Conservation (phyloP, 1,140 invertebrate species). For the Zaprionus tsacasi region DNA sequence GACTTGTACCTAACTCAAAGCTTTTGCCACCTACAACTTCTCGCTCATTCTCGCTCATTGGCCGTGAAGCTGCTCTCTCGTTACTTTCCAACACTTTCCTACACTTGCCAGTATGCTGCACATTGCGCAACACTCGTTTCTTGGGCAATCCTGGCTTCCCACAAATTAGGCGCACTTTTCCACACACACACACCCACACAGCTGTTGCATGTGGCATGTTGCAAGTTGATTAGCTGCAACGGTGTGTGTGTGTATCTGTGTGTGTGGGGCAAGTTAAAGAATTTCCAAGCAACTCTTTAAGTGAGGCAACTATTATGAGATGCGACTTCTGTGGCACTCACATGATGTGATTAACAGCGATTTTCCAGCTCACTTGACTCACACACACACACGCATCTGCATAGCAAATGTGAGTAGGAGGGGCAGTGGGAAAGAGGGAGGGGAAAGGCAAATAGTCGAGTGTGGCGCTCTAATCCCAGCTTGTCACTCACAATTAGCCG, state of each 20-base stretch:
- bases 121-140: neutral
- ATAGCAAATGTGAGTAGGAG: slow-evolving; percentile 7
- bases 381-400: slow-evolving; percentile 37
- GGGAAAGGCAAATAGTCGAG: slow-evolving; percentile 8
- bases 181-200: neutral
- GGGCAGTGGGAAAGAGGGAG: neutral
- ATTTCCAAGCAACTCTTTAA: slow-evolving; percentile 11
- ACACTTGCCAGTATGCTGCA: neutral
- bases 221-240: slow-evolving; percentile 70
- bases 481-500: slow-evolving; percentile 78
- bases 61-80: neutral
- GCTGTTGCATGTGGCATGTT: slow-evolving; percentile 4
- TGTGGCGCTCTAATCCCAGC: slow-evolving; percentile 35
- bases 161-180: slow-evolving; percentile 72
- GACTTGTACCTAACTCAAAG: neutral
- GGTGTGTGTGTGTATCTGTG: neutral
- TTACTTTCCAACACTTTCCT: neutral
- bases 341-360: slow-evolving; percentile 46
- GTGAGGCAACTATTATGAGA: slow-evolving; percentile 24
- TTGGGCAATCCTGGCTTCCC: slow-evolving; percentile 14
- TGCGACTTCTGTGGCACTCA: slow-evolving; percentile 17
- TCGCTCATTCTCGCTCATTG: neutral
- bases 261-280: slow-evolving; percentile 16
- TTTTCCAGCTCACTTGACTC: slow-evolving; percentile 75
- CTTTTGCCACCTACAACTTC: neutral